A percentile compares a stretch with the other conserved stretches of the same genome.
These are phyloP conservation scores for Galeopterus variegatus DNA, from an alignment of 2,113 vertebrate species.

Conservation along the genomic window DNA sequence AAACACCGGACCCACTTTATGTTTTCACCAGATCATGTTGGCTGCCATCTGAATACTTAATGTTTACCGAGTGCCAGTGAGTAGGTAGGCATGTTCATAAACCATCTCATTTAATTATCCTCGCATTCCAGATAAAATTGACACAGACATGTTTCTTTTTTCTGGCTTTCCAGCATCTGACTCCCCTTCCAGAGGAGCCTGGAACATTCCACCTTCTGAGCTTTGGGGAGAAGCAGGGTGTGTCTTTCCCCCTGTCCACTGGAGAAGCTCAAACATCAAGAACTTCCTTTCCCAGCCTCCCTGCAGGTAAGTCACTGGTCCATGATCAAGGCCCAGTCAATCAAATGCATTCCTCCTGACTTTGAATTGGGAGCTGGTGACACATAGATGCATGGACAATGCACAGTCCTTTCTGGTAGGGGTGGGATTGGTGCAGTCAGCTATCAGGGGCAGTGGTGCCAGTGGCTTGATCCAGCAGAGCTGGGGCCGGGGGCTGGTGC, in stretches of 20 bases:
- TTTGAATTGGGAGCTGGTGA: background rate
- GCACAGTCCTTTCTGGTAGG: background rate
- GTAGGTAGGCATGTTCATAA: background rate
- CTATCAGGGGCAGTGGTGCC: background rate
- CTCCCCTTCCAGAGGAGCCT: background rate
- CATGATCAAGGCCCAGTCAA: background rate
- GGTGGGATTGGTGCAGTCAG: background rate
- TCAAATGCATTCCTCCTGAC: background rate
- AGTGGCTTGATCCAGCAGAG: background rate
- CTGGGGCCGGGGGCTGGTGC: background rate
- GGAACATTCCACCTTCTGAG: background rate
- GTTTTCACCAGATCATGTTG: background rate
- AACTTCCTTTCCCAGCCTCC: background rate
- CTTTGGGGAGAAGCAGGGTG: background rate
- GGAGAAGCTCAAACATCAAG: background rate
- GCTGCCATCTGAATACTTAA: background rate
- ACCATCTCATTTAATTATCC: background rate
- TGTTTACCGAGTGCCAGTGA: background rate
- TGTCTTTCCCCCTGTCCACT: background rate
- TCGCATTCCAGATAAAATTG: background rate
- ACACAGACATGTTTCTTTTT: background rate
- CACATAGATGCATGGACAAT: background rate
- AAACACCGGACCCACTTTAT: background rate
- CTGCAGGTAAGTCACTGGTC: background rate
- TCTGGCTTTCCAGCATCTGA: background rate